phyloP scores from a whole-genome alignment of 2,113 vertebrate genomes.

The Salvelinus fontinalis region DNA sequence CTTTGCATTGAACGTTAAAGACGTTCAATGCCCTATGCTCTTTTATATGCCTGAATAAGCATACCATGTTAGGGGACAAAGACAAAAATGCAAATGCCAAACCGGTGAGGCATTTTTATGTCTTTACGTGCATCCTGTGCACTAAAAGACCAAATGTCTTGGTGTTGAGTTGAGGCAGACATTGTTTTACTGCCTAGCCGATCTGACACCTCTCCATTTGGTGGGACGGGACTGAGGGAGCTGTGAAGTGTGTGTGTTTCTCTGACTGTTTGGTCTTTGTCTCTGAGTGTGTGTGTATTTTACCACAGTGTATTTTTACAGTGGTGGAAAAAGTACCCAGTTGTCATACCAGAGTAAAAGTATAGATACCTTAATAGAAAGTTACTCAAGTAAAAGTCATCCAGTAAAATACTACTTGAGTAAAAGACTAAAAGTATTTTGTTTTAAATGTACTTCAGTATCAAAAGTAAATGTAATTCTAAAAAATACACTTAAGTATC shows the following conservation, averaged over 20 bases:
- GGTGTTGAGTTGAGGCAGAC: constrained; percentile 32
- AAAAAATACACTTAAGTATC: too few relatives aligned
- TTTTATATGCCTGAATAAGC: constrained; percentile 31
- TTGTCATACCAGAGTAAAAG: too few relatives aligned
- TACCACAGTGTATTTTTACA: not conserved
- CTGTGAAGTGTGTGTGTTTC: constrained; percentile 26
- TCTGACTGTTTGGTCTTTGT: not conserved
- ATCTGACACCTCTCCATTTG: not conserved
- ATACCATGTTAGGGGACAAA: constrained; percentile 4
- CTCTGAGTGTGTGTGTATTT: not conserved
- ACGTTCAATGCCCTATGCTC: too few relatives aligned
- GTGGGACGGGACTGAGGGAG: not conserved
- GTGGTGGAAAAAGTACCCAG: too few relatives aligned
- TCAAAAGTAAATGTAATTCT: too few relatives aligned
- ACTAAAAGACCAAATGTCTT: constrained; percentile 52
- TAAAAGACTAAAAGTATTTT: too few relatives aligned
- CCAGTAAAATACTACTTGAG: too few relatives aligned
- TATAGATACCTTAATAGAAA: too few relatives aligned
- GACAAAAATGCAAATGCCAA: not conserved
- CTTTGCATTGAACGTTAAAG: constrained; percentile 26
- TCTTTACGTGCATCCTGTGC: too few relatives aligned
- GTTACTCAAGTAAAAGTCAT: too few relatives aligned
- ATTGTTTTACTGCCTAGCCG: not conserved
- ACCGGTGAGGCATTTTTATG: constrained; percentile 10
- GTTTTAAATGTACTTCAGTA: too few relatives aligned